A percentile compares a stretch with the other conserved stretches of the same genome.
Evolutionary conservation across 2,888 invertebrate species (phyloP).

Genomic region (Acanthosepion lycidas): DNA sequence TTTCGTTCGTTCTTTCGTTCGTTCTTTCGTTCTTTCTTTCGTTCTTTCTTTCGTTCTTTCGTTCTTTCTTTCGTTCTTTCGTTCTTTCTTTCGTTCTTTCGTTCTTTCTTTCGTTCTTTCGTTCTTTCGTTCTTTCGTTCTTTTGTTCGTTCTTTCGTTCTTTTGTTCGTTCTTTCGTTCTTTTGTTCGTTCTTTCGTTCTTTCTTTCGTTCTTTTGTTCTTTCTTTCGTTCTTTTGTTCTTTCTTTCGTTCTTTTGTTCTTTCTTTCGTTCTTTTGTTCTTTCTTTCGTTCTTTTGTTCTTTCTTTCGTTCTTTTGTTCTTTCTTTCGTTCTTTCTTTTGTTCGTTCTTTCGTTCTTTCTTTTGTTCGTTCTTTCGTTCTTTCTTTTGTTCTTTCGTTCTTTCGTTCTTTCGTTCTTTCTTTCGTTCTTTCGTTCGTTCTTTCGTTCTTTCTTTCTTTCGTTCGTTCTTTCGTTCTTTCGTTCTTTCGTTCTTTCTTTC

Average conservation of each 20-base stretch:
- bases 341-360: not conserved
- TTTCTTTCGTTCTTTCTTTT: not conserved
- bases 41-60: not conserved
- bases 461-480: too few relatives aligned
- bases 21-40: not conserved
- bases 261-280: not conserved
- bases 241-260: not conserved
- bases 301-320: not conserved
- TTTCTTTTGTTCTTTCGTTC: too few relatives aligned
- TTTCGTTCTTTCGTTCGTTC: too few relatives aligned
- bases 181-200: not conserved
- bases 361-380: not conserved
- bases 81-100: not conserved
- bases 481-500: not conserved
- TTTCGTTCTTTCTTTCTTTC: not conserved
- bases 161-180: not conserved
- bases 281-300: not conserved
- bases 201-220: not conserved
- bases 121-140: not conserved
- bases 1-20: too few relatives aligned
- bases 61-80: not conserved
- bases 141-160: not conserved
- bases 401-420: not conserved
- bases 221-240: not conserved
- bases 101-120: not conserved